Evolutionary conservation across 2,113 vertebrate genomes (phyloP).

Genomic region (Mionectes macconnelli): DNA sequence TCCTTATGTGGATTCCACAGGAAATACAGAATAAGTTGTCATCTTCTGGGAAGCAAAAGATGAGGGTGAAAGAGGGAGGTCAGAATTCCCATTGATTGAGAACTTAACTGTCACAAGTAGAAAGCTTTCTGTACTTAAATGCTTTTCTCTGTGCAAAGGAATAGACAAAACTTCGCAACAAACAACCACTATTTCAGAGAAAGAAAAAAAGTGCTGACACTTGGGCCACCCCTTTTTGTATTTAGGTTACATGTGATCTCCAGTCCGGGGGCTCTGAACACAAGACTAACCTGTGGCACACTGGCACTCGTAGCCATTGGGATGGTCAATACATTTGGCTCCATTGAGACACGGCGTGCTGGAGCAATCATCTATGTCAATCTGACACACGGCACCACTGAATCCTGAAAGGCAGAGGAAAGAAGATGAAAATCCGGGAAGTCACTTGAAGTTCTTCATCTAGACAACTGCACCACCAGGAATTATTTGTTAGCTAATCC

Average conservation of each 20-base stretch:
- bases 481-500: not conserved
- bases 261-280: not conserved
- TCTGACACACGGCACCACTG: slow-evolving; percentile 89
- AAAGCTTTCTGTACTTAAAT: not conserved
- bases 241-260: accelerated
- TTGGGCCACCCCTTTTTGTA: not conserved
- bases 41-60: not conserved
- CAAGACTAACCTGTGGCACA: slow-evolving; percentile 87
- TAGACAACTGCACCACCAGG: not conserved
- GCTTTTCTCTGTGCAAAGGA: not conserved
- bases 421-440: not conserved
- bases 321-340: slow-evolving; percentile 91
- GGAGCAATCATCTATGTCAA: slow-evolving; percentile 93
- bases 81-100: not conserved
- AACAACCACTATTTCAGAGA: not conserved
- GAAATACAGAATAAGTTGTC: not conserved
- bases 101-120: not conserved
- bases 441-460: not conserved
- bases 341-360: slow-evolving; percentile 93
- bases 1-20: not conserved
- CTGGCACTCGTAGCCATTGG: slow-evolving; percentile 92
- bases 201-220: not conserved
- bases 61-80: not conserved
- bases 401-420: slow-evolving; percentile 78
- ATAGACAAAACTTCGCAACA: not conserved